Evolutionary conservation across 2,113 vertebrate genomes (phyloP).

Genomic region (Orcinus orca): DNA sequence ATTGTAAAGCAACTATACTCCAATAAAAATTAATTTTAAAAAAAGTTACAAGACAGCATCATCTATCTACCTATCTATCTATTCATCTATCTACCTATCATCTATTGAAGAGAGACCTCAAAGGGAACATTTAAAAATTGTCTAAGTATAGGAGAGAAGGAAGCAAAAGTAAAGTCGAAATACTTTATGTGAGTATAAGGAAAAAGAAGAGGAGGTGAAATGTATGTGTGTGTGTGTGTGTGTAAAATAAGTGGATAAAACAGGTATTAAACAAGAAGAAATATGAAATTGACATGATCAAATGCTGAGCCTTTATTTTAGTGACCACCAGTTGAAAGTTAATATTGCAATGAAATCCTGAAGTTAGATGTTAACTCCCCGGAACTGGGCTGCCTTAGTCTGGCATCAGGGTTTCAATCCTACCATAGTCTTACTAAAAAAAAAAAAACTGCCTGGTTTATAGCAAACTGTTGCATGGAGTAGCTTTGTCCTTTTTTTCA

Average conservation of each 20-base stretch:
- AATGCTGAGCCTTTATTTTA: background rate
- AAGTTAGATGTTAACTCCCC: background rate
- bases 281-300: background rate
- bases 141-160: background rate
- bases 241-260: background rate
- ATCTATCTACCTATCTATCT: background rate
- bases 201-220: background rate
- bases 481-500: background rate
- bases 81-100: background rate
- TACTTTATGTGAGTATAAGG: background rate
- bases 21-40: no score
- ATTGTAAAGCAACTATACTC: no score
- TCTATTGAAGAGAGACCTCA: background rate
- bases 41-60: background rate
- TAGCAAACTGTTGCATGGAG: background rate
- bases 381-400: background rate
- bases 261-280: background rate
- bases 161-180: background rate
- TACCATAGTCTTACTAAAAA: no score
- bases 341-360: background rate
- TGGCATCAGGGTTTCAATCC: background rate
- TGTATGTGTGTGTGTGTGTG: background rate
- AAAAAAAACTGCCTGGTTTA: background rate
- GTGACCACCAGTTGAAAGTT: background rate
- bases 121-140: background rate